Conservation (phyloP, 2,113 vertebrate species). For the Oncorhynchus masou region DNA sequence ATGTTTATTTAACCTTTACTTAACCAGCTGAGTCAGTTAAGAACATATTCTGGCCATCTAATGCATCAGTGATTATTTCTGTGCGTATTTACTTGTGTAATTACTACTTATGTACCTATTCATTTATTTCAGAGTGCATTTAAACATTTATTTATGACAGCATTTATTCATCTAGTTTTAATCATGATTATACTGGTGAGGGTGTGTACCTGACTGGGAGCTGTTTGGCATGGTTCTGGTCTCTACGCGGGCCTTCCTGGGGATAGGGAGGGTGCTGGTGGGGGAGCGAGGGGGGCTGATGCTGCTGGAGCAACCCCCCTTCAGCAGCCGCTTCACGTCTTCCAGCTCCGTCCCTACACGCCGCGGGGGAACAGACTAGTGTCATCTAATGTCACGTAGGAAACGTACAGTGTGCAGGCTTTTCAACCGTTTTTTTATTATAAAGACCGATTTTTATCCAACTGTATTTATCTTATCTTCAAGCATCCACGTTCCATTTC, state of each 20-base stretch:
- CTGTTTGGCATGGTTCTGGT: slow-evolving; percentile 72
- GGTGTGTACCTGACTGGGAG: slow-evolving; percentile 76
- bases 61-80: no score
- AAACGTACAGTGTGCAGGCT: not conserved
- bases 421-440: no score
- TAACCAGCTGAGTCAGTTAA: no score
- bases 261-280: slow-evolving; percentile 87
- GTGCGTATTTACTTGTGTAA: no score
- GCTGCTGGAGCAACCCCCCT: slow-evolving; percentile 84
- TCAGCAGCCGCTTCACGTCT: slow-evolving; percentile 93
- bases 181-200: not conserved
- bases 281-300: slow-evolving; percentile 83
- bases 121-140: no score
- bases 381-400: not conserved
- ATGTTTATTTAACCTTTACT: not conserved
- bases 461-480: not conserved
- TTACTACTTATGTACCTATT: no score
- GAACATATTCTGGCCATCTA: no score
- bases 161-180: no score
- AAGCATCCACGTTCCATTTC: not conserved
- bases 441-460: not conserved
- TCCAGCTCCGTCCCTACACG: slow-evolving; percentile 91
- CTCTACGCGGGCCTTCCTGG: slow-evolving; percentile 87
- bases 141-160: no score
- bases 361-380: not conserved